Evolutionary conservation across 2,113 vertebrate species (phyloP).

Genomic region (Excalfactoria chinensis): DNA sequence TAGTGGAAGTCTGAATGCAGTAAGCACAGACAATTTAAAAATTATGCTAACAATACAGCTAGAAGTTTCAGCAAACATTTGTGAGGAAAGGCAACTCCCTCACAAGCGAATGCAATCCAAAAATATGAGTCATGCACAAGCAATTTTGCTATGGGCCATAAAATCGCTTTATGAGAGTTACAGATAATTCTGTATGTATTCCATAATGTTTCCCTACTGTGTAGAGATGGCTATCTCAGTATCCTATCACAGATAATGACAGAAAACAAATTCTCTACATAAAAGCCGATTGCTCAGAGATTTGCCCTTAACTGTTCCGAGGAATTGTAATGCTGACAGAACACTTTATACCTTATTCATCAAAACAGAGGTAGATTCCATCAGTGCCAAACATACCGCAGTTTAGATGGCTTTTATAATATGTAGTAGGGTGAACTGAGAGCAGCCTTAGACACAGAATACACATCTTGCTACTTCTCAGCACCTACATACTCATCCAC

Average conservation of each 20-base stretch:
- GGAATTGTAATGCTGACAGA: slow-evolving; percentile 34
- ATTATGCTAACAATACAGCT: slow-evolving; percentile 66
- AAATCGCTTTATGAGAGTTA: slow-evolving; percentile 75
- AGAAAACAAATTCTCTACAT: slow-evolving; percentile 76
- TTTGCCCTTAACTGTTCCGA: slow-evolving; percentile 58
- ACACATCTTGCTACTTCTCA: slow-evolving; percentile 22
- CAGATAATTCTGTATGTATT: slow-evolving; percentile 74
- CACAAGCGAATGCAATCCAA: slow-evolving; percentile 63
- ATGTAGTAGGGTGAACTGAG: slow-evolving; percentile 2
- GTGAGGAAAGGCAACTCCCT: slow-evolving; percentile 58
- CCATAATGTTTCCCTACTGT: slow-evolving; percentile 75
- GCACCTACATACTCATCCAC: background rate
- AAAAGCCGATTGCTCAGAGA: slow-evolving; percentile 72
- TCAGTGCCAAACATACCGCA: slow-evolving; percentile 45
- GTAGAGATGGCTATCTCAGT: slow-evolving; percentile 69
- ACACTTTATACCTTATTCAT: slow-evolving; percentile 8
- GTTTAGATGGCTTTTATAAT: slow-evolving; percentile 2
- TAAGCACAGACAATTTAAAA: slow-evolving; percentile 69
- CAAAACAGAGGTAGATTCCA: slow-evolving; percentile 52
- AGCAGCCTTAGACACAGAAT: slow-evolving; percentile 25
- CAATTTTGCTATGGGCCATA: slow-evolving; percentile 76
- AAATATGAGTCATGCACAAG: slow-evolving; percentile 74
- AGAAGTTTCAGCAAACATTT: slow-evolving; percentile 72
- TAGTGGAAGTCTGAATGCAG: slow-evolving; percentile 61
- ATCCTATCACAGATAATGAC: slow-evolving; percentile 73